Percentiles rank a stretch among this genome's conserved stretches.
Evolutionary conservation across 2,888 invertebrate species (phyloP).

Genomic region (Pammene aurita): DNA sequence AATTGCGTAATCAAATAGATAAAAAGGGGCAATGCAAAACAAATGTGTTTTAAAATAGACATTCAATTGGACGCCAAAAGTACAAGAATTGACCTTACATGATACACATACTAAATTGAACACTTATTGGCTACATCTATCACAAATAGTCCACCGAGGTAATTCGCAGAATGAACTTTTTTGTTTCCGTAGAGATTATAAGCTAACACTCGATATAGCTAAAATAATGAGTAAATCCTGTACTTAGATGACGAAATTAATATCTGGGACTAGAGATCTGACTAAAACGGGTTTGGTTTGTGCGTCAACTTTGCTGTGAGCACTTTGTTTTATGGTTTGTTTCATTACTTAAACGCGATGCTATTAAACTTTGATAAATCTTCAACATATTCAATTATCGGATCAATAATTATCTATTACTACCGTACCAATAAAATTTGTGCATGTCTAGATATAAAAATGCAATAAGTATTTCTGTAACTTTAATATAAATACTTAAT

Average conservation of each 20-base stretch:
- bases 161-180: conserved; percentile 72
- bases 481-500: conserved; percentile 3
- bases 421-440: conserved; percentile 40
- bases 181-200: conserved; percentile 48
- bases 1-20: conserved; percentile 47
- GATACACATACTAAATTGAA: conserved; percentile 76
- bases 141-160: conserved; percentile 81
- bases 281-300: conserved; percentile 73
- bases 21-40: conserved; percentile 45
- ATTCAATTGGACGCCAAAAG: conserved; percentile 71
- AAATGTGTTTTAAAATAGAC: conserved; percentile 48
- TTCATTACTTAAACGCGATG: conserved; percentile 44
- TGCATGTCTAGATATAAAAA: conserved; percentile 24
- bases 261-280: conserved; percentile 79
- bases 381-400: conserved; percentile 45
- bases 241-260: conserved; percentile 64
- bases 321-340: conserved; percentile 22
- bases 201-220: conserved; percentile 57
- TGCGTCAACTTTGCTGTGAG: conserved; percentile 52
- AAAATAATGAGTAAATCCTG: conserved; percentile 65
- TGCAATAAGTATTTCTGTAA: conserved; percentile 16
- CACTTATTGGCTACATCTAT: conserved; percentile 83
- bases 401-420: conserved; percentile 46
- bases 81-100: conserved; percentile 75
- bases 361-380: conserved; percentile 47